phyloP scores from a whole-genome alignment of 1,140 invertebrate species.

The Chelonus insularis region DNA sequence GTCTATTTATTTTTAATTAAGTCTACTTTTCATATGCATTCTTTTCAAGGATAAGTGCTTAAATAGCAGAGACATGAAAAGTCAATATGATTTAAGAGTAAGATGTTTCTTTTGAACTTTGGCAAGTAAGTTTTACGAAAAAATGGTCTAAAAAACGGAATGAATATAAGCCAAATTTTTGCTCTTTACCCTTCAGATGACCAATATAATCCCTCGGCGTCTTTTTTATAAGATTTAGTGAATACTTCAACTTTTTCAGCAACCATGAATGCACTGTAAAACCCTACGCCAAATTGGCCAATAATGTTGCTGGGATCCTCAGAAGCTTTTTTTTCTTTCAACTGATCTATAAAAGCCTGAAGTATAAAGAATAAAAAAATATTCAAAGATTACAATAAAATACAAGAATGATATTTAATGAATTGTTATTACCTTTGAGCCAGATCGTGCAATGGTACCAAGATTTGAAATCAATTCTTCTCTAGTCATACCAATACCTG shows the following conservation, averaged over 20 bases:
- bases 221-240: conserved; percentile 68
- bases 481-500: conserved; percentile 91
- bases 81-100: too few relatives aligned
- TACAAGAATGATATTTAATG: too few relatives aligned
- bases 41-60: too few relatives aligned
- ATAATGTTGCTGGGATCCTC: conserved; percentile 80
- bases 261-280: conserved; percentile 97
- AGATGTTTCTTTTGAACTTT: too few relatives aligned
- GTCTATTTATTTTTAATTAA: too few relatives aligned
- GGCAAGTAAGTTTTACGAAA: too few relatives aligned
- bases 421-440: conserved; percentile 95
- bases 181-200: conserved; percentile 78
- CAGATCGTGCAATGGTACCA: conserved; percentile 93
- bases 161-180: conserved; percentile 31
- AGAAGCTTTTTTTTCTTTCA: conserved; percentile 71
- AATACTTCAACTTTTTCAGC: conserved; percentile 92
- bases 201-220: conserved; percentile 79
- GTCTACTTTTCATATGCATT: too few relatives aligned
- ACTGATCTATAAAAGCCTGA: conserved; percentile 80
- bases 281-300: conserved; percentile 98
- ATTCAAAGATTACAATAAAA: not conserved
- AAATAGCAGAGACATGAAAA: too few relatives aligned
- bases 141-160: too few relatives aligned
- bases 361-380: conserved; percentile 22
- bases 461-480: conserved; percentile 90